These are phyloP conservation scores for Lindbergichthys nudifrons DNA, from an alignment of 2,797 vertebrate species.

Conservation along the genomic window DNA sequence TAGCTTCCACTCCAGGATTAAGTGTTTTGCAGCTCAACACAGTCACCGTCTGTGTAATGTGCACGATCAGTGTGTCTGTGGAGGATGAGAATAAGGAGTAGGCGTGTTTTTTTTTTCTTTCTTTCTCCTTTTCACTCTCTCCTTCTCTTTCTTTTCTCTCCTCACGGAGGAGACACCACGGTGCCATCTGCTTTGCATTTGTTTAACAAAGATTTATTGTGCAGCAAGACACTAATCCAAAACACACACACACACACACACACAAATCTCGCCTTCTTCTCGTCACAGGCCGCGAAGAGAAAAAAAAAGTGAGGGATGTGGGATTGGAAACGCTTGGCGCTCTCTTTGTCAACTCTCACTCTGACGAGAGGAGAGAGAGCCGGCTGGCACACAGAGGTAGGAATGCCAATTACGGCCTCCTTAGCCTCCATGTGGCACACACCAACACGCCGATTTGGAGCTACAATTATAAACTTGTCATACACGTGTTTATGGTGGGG, in stretches of 20 bases:
- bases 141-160: slow-evolving; percentile 76
- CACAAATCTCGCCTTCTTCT: slow-evolving; percentile 81
- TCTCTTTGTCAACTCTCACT: slow-evolving; percentile 83
- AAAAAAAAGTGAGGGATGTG: slow-evolving; percentile 82
- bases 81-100: slow-evolving; percentile 82
- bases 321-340: slow-evolving; percentile 82
- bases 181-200: slow-evolving; percentile 89
- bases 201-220: slow-evolving; percentile 90
- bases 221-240: slow-evolving; percentile 87
- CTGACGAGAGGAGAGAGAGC: slow-evolving; percentile 79
- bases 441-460: slow-evolving; percentile 77
- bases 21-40: slow-evolving; percentile 78
- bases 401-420: slow-evolving; percentile 83
- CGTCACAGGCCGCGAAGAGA: slow-evolving; percentile 79
- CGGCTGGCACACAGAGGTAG: slow-evolving; percentile 82
- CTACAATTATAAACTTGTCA: slow-evolving; percentile 83
- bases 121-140: slow-evolving; percentile 68
- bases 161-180: slow-evolving; percentile 80
- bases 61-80: slow-evolving; percentile 79
- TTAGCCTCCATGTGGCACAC: slow-evolving; percentile 80
- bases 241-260: slow-evolving; percentile 75
- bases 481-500: slow-evolving; percentile 75
- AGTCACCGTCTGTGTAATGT: slow-evolving; percentile 80
- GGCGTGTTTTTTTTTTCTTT: slow-evolving; percentile 72
- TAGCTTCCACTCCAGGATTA: slow-evolving; percentile 73